These are phyloP conservation scores for Aphrocallistes beatrix DNA, from an alignment of 37 sponge, comb jelly and placozoan species.

Conservation along the genomic window DNA sequence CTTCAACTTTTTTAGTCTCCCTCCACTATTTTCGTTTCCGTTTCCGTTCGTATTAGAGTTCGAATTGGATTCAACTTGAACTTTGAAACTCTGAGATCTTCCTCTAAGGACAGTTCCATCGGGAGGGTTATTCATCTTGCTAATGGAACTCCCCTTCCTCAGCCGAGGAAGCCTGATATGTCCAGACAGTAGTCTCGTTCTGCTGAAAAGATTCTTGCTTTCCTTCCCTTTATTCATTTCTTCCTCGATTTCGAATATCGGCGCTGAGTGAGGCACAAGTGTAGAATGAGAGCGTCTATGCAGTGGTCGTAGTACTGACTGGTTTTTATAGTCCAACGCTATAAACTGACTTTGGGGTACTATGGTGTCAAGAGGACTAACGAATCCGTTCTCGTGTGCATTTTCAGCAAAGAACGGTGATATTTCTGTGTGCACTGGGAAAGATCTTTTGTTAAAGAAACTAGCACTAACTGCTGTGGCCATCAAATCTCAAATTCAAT, in stretches of 20 bases:
- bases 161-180: background rate
- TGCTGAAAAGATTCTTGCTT: background rate
- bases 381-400: conserved; percentile 8
- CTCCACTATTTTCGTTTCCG: too few relatives aligned
- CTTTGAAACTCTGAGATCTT: background rate
- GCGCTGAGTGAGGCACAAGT: background rate
- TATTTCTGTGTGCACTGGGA: background rate
- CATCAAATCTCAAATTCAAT: background rate
- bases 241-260: background rate
- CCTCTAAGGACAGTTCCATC: background rate
- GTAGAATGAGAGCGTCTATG: background rate
- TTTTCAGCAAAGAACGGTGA: background rate
- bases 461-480: too few relatives aligned
- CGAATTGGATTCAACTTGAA: background rate
- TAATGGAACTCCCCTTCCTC: background rate
- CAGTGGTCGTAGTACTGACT: background rate
- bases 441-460: background rate
- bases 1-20: background rate
- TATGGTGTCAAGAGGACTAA: background rate
- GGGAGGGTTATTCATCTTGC: background rate
- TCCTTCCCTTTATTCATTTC: background rate
- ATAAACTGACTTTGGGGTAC: background rate
- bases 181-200: background rate
- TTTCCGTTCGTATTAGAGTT: too few relatives aligned
- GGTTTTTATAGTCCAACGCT: background rate